Base-by-base conservation (phyloP, 2,888 invertebrate genomes). In the Sarcophaga carnaria region DNA sequence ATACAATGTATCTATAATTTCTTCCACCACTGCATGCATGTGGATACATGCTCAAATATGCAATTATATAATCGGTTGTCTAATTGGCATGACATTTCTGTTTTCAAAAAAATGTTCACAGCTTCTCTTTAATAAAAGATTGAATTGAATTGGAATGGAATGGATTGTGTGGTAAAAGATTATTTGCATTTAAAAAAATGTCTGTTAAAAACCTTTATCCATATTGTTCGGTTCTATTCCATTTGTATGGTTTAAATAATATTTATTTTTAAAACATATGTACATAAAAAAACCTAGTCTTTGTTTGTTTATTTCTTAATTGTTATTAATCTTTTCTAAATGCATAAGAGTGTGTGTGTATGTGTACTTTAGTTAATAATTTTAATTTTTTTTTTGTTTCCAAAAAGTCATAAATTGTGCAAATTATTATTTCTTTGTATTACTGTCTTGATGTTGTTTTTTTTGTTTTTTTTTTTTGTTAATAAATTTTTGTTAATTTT, bases 391-490 rank as follows among this genome's bases (percentile, higher is more conserved):
- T 27, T 75, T 47, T 64, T 71, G 6, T 71, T 71, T 17, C 54
- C 22, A 69, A 59, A 74, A 81, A 84, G 67, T 60, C 81, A 84
- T 87, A 84, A 84, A 84, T 87, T 87, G 80, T 76, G 78, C 83
- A 79, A 84, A 84, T 84, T 81, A 86, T 83, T 86, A 84, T 78
- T 83, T 79, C 83, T 72, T 83, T 54, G 37, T 37, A 10, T 37
- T 37, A 37, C 37, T 37, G 37, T 6, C 37, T 37, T 37, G 37
- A 8, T 80, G 80, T 78, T 83, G 22, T 47, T 12, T 79, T 60
- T 83, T 60, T 54, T 45, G 3, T 47, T 27, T 47, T 71, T 2
- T 12, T 47, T 71, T 2, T 12, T 76, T 66, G 47, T 69, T 78
- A 59, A 79, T 59, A 17, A n/a, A 14, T 14, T 14, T 78, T 49